Conservation (phyloP, 2,797 vertebrate genomes). For the Calcarius lapponicus region DNA sequence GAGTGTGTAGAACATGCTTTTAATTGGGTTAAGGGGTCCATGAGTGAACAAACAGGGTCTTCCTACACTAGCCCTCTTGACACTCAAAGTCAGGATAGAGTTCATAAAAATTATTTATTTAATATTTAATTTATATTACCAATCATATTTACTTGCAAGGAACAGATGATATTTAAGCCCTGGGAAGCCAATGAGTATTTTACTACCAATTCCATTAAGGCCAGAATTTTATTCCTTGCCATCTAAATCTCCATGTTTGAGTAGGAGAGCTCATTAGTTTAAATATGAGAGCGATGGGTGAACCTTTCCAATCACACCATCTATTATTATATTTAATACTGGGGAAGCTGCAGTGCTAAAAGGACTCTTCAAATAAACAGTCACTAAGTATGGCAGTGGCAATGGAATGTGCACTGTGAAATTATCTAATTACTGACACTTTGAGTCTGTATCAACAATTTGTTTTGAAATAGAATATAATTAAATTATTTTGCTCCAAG, state of each 20-base stretch:
- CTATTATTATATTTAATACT: neutral
- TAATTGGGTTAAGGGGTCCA: neutral
- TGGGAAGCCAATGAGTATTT: constrained; percentile 23
- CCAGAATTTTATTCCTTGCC: neutral
- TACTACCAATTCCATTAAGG: constrained; percentile 6
- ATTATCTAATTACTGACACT: constrained; percentile 50
- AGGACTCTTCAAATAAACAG: constrained; percentile 15
- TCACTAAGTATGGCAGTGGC: constrained; percentile 20
- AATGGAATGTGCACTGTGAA: neutral
- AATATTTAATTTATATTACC: constrained; percentile 11
- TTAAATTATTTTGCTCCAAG: constrained; percentile 42
- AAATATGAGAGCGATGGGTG: neutral
- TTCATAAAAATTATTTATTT: neutral
- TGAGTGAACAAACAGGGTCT: neutral
- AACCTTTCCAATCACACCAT: neutral
- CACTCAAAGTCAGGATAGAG: neutral
- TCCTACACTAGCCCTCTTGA: neutral
- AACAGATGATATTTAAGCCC: constrained; percentile 10
- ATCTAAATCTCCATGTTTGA: neutral
- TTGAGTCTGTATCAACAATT: constrained; percentile 13
- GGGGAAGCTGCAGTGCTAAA: neutral
- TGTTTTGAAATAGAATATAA: constrained; percentile 54
- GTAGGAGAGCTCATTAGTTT: neutral
- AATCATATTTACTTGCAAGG: neutral
- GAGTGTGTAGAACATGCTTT: neutral